Percentiles rank a stretch among this genome's conserved stretches.
phyloP scores from a whole-genome alignment of 2,888 invertebrate genomes.

The Ophioninae sp. region DNA sequence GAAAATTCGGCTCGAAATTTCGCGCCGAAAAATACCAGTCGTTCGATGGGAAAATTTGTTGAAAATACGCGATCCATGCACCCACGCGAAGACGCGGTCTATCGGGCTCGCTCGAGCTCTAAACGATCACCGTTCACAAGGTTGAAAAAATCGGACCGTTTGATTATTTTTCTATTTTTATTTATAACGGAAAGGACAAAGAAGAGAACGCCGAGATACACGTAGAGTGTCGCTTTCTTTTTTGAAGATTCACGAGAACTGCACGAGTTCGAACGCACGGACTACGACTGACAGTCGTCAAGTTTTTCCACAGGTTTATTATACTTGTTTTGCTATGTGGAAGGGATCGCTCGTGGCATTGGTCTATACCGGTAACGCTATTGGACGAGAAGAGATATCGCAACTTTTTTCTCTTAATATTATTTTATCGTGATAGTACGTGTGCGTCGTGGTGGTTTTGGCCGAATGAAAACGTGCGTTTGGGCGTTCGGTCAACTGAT shows the following conservation, averaged over 20 bases:
- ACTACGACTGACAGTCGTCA: constrained; percentile 76
- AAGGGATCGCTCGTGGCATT: constrained; percentile 71
- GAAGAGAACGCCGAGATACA: not conserved
- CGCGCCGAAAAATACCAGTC: not conserved
- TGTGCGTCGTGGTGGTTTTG: not conserved
- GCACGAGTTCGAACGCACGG: constrained; percentile 71
- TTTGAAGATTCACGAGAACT: constrained; percentile 46
- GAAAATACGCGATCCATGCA: constrained; percentile 24
- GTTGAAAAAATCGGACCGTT: not conserved
- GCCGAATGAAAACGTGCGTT: not conserved
- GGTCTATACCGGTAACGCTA: constrained; percentile 68
- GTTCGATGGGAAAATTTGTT: not conserved
- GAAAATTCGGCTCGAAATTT: not conserved
- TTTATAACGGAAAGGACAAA: not conserved
- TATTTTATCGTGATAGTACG: not conserved
- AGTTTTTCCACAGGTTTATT: constrained; percentile 68
- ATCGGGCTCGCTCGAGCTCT: constrained; percentile 31
- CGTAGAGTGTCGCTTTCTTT: not conserved
- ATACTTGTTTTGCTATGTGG: constrained; percentile 68
- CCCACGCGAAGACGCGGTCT: constrained; percentile 51
- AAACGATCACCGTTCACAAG: constrained; percentile 49
- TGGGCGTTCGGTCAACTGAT: not conserved
- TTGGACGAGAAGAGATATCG: constrained; percentile 54
- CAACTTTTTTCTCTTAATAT: constrained; percentile 44
- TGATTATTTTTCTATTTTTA: not conserved